A percentile compares a stretch with the other conserved stretches of the same genome.
phyloP scores from a whole-genome alignment of 2,797 vertebrate genomes.

The Carapus acus region DNA sequence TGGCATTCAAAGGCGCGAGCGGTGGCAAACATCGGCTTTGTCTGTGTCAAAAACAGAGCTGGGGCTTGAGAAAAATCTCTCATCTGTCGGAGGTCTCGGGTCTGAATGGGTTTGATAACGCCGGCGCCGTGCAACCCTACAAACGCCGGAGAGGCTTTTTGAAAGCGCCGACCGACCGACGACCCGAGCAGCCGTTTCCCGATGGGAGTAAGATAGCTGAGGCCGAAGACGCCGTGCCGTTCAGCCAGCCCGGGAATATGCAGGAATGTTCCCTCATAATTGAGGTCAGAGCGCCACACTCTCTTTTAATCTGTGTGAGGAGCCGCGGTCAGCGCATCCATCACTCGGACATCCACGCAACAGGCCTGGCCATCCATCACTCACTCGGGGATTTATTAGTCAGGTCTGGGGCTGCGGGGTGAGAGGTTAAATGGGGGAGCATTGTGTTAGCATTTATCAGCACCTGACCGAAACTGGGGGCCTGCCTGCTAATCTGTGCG shows the following conservation, averaged over 20 bases:
- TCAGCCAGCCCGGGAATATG: constrained; percentile 42
- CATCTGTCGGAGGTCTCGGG: not conserved
- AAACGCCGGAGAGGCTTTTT: too few species aligned
- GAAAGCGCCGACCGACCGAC: too few species aligned
- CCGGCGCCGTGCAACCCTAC: not conserved
- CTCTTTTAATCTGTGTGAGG: constrained; percentile 51
- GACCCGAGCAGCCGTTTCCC: too few species aligned
- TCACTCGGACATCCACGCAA: constrained; percentile 48
- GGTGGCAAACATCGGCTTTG: not conserved
- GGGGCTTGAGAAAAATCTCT: not conserved
- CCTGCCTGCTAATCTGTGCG: constrained; percentile 37
- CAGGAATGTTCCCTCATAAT: constrained; percentile 52
- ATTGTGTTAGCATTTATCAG: constrained; percentile 57
- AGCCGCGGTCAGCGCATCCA: constrained; percentile 44
- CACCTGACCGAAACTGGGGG: constrained; percentile 36
- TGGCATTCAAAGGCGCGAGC: not conserved
- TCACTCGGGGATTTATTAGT: constrained; percentile 65
- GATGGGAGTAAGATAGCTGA: too few species aligned
- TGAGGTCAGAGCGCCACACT: constrained; percentile 52
- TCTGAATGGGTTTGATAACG: not conserved
- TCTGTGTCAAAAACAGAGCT: not conserved
- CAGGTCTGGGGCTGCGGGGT: constrained; percentile 44
- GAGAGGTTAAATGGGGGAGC: constrained; percentile 60
- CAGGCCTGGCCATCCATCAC: constrained; percentile 52
- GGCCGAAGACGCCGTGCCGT: constrained; percentile 8